These are phyloP conservation scores for Micromys minutus DNA, from an alignment of 2,113 vertebrate species.

Conservation along the genomic window DNA sequence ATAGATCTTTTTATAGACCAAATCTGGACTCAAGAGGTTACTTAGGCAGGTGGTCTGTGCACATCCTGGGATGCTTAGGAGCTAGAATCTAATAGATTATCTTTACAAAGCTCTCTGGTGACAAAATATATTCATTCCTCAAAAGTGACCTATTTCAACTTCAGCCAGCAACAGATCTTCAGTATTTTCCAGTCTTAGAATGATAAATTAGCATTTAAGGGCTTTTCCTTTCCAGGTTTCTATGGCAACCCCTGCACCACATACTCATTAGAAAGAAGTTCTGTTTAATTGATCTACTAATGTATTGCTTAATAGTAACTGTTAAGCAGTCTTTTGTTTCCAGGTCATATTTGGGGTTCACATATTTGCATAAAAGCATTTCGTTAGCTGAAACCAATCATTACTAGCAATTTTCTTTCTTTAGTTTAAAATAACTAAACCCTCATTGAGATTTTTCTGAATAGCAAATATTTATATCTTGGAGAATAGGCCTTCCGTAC, in stretches of 20 bases:
- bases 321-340: slow-evolving; percentile 99
- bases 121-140: slow-evolving; percentile 36
- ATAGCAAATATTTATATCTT: slow-evolving; percentile 97
- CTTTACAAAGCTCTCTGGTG: slow-evolving; percentile 8
- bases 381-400: slow-evolving; percentile 97
- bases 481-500: slow-evolving; percentile 92
- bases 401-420: slow-evolving; percentile 97
- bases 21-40: background rate
- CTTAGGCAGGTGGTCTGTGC: background rate
- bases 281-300: slow-evolving; percentile 99
- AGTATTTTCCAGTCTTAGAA: slow-evolving; percentile 79
- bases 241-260: slow-evolving; percentile 86
- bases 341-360: slow-evolving; percentile 97
- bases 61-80: background rate
- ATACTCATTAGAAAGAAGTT: slow-evolving; percentile 90
- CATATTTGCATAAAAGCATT: slow-evolving; percentile 99
- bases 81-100: background rate
- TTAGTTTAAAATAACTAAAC: slow-evolving; percentile 96
- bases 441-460: slow-evolving; percentile 92
- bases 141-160: slow-evolving; percentile 57
- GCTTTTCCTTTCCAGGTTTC: slow-evolving; percentile 83
- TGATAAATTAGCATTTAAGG: slow-evolving; percentile 81
- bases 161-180: slow-evolving; percentile 50
- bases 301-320: slow-evolving; percentile 97
- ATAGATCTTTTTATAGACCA: too few relatives aligned